Evolutionary conservation across 2,888 invertebrate genomes (phyloP), one percentile per base, ranked within the genome.

Genomic region (Mythimna vitellina): DNA sequence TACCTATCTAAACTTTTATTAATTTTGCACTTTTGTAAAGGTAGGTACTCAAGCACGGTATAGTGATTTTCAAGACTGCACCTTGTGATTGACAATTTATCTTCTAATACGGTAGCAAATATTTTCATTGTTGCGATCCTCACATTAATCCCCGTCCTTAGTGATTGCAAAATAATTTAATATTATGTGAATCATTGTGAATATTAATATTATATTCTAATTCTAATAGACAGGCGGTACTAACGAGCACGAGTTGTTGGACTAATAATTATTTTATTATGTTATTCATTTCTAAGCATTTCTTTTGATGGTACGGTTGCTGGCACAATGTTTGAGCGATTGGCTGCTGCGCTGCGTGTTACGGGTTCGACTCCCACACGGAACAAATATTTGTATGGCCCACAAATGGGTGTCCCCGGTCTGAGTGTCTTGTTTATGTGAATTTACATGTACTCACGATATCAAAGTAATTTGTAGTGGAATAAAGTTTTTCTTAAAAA

Each of bases 241-340:
- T 42, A 32, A 6, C 42, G 14, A 29, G 70, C 53, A 78, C 63
- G 70, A 77, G 53, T 49, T 63, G 62, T 63, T 66, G 38, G 54
- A 58, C 22, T 60, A 54, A 77, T 53, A 46, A 38, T 62, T 63
- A 8, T 17, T 2, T n/a, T 42, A n/a, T 32, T 46, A 60, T 53
- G 32, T 51, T 72, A 32, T 73, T 75, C 20, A 75, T 58, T 46
- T 29, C 22, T 46, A 49, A 49, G 17, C 5, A 46, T 17, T 20
- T 49, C 20, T 46, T 46, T 46, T 46, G 38, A 46, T 17, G 12
- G 12, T 10, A 38, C 10, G 38, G 32, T 3, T 29, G 1, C 8
- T 35, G 35, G 35, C 35, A 10, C 0, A 35, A 9, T 35, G 9
- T 35, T 38, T 38, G 38, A 12, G 38, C 38, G 38, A 12, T 38